These are phyloP conservation scores for Drosophila rhopaloa DNA, from an alignment of 1,140 invertebrate genomes.

Conservation along the genomic window DNA sequence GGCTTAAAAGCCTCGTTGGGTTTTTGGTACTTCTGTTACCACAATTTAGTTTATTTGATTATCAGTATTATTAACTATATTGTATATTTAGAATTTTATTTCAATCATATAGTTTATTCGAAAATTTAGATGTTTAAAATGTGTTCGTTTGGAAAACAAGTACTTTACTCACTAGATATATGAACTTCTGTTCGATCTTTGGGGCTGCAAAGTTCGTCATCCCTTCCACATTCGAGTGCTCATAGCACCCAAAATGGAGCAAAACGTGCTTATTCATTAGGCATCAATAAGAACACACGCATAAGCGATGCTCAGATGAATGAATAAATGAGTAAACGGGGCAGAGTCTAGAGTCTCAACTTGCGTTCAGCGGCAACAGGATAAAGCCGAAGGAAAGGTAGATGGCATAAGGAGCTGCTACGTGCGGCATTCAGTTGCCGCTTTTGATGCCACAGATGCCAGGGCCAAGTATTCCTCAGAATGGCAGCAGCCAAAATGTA, in stretches of 20 bases:
- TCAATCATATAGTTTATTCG: no score
- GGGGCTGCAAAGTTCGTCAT: not conserved
- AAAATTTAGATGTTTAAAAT: no score
- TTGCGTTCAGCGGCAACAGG: constrained; percentile 23
- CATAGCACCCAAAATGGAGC: no score
- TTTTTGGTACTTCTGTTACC: not conserved
- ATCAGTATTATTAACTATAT: no score
- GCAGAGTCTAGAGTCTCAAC: constrained; percentile 14
- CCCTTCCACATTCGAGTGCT: not conserved
- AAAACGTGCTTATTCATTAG: constrained; percentile 34
- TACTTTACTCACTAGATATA: not conserved
- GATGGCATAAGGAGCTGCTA: constrained; percentile 10
- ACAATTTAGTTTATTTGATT: not conserved
- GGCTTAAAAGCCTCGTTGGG: not conserved
- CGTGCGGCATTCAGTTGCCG: constrained; percentile 39
- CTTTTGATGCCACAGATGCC: constrained; percentile 64
- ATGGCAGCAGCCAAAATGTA: constrained; percentile 59
- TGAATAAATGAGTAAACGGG: constrained; percentile 39
- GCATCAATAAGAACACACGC: constrained; percentile 22
- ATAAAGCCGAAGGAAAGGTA: not conserved
- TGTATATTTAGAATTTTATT: no score
- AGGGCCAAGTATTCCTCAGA: constrained; percentile 48
- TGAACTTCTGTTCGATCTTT: not conserved
- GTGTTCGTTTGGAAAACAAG: no score
- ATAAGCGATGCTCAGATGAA: constrained; percentile 27